phyloP scores from a whole-genome alignment of 2,888 invertebrate genomes.

The Scaptomyza caliginosa region DNA sequence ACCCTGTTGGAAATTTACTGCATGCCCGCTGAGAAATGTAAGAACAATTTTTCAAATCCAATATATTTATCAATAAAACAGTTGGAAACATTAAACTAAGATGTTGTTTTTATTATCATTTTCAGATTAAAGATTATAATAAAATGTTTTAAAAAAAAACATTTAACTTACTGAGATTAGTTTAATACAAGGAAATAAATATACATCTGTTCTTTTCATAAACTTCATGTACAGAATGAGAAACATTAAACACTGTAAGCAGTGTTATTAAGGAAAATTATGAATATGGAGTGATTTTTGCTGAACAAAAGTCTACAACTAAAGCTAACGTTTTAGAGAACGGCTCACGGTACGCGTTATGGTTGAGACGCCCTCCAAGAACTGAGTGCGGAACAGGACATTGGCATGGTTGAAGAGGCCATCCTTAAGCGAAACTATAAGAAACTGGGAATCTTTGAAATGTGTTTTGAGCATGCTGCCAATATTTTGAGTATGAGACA shows the following conservation, averaged over 20 bases:
- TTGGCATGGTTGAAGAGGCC: constrained; percentile 99
- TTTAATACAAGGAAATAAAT: no score
- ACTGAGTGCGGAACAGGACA: constrained; percentile 96
- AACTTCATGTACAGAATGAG: neutral
- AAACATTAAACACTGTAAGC: neutral
- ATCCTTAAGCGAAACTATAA: constrained; percentile 98
- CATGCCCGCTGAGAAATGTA: constrained; percentile 1
- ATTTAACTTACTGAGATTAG: no score
- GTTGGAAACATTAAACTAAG: neutral
- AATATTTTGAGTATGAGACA: constrained; percentile 99
- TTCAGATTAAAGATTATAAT: no score
- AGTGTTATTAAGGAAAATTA: neutral
- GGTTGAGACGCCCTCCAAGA: constrained; percentile 97
- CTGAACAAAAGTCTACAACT: neutral
- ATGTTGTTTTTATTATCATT: no score
- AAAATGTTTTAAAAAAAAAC: no score
- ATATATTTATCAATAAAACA: neutral
- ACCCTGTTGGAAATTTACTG: constrained; percentile 57
- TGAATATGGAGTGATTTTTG: neutral
- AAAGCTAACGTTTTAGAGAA: constrained; percentile 23
- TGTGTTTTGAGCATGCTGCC: constrained; percentile 96
- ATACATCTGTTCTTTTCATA: no score
- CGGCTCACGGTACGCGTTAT: constrained; percentile 88
- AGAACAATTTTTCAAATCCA: neutral
- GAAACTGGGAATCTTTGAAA: constrained; percentile 96